phyloP scores from a whole-genome alignment of 2,797 vertebrate genomes.

The Tenualosa ilisha region DNA sequence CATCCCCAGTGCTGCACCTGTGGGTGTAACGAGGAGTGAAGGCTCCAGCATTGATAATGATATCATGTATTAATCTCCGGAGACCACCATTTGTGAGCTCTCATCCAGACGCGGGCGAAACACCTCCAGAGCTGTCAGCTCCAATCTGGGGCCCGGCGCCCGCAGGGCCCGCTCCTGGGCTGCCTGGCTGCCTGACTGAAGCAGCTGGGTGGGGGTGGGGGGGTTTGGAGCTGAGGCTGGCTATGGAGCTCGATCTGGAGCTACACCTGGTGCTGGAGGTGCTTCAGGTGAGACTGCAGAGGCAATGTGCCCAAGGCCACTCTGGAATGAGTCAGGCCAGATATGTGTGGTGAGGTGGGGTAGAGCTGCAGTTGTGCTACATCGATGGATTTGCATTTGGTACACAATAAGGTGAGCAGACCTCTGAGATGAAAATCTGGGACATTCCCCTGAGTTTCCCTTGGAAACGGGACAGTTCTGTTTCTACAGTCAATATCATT shows the following conservation, averaged over 20 bases:
- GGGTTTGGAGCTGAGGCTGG: neutral
- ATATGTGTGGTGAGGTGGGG: no score
- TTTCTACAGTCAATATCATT: no score
- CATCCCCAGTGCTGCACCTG: neutral
- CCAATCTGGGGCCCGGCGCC: neutral
- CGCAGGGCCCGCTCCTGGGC: neutral
- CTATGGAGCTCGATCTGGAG: neutral
- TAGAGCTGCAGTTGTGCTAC: no score
- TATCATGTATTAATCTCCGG: conserved; percentile 21
- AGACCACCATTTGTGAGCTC: neutral
- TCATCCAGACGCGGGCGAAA: neutral
- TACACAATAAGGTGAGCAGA: no score
- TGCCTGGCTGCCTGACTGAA: neutral
- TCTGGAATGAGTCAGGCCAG: neutral
- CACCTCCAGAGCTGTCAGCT: conserved; percentile 19
- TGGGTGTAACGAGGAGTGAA: conserved; percentile 3
- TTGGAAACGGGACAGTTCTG: no score
- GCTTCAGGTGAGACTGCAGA: neutral
- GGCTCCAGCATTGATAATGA: conserved; percentile 13
- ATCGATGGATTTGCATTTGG: no score
- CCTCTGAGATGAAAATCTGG: no score
- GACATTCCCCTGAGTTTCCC: no score
- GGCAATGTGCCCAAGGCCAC: neutral
- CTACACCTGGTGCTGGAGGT: neutral
- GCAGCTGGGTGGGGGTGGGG: neutral